These are phyloP conservation scores for Platysternon megacephalum DNA, from an alignment of 2,113 vertebrate species.

Conservation along the genomic window DNA sequence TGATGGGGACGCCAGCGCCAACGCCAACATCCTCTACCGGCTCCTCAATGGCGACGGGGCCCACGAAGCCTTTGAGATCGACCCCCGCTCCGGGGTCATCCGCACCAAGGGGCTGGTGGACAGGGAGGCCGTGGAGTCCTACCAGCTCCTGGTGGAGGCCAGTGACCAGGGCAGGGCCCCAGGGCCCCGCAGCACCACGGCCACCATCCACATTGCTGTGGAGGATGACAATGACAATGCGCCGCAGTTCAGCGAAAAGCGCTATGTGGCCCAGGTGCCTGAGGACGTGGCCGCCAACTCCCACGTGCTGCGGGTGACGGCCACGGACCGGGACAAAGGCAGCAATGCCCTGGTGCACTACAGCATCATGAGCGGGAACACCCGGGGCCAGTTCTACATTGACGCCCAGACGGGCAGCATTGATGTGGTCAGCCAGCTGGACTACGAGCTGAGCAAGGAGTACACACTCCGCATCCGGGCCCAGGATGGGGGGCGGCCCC, in stretches of 20 bases:
- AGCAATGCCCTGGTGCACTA: slow-evolving; percentile 94
- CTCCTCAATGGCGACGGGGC: slow-evolving; percentile 83
- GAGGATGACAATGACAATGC: slow-evolving; percentile 97
- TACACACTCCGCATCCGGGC: slow-evolving; percentile 91
- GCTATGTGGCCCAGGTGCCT: slow-evolving; percentile 89
- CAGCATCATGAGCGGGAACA: slow-evolving; percentile 97
- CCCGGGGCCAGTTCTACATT: slow-evolving; percentile 94
- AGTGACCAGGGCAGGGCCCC: slow-evolving; percentile 93
- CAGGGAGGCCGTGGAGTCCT: slow-evolving; percentile 88
- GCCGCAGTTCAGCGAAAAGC: slow-evolving; percentile 94
- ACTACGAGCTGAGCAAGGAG: slow-evolving; percentile 94
- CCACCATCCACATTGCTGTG: slow-evolving; percentile 87
- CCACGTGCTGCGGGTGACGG: slow-evolving; percentile 87
- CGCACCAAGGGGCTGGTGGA: slow-evolving; percentile 91
- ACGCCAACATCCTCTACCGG: slow-evolving; percentile 93
- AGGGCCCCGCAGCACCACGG: slow-evolving; percentile 88
- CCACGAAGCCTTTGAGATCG: slow-evolving; percentile 91
- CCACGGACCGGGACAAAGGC: slow-evolving; percentile 90
- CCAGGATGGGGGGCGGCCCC: slow-evolving; percentile 93
- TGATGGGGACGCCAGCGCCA: slow-evolving; percentile 88
- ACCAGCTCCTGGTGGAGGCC: slow-evolving; percentile 89
- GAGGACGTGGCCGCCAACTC: slow-evolving; percentile 87
- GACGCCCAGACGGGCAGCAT: slow-evolving; percentile 92
- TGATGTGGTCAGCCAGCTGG: slow-evolving; percentile 91
- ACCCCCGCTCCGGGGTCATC: slow-evolving; percentile 92